A percentile compares a stretch with the other conserved stretches of the same genome.
Evolutionary conservation across 1,140 invertebrate species (phyloP).

Genomic region (Olivierus martensii): DNA sequence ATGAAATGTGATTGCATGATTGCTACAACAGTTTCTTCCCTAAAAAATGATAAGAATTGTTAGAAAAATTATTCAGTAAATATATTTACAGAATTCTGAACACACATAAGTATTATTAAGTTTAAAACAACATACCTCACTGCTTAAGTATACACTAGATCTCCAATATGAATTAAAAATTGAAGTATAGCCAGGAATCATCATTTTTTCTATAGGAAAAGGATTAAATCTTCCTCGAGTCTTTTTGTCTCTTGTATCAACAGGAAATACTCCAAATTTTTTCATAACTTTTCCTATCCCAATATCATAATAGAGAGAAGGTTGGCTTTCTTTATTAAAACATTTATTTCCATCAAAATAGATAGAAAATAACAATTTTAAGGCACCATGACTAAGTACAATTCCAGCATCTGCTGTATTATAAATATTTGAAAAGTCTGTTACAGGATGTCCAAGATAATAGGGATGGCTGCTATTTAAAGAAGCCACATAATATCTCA

Average conservation of each 20-base stretch:
- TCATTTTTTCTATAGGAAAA: conserved; percentile 19
- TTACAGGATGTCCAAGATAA: conserved; percentile 21
- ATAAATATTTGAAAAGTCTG: conserved; percentile 18
- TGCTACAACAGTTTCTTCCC: conserved; percentile 34
- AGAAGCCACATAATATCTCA: conserved; percentile 22
- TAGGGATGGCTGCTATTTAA: conserved; percentile 15
- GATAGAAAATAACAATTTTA: conserved; percentile 4
- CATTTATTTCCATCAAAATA: conserved; percentile 6
- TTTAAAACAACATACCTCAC: conserved; percentile 15
- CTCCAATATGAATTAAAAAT: conserved; percentile 21
- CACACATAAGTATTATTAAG: too few species aligned
- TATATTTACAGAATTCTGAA: too few species aligned
- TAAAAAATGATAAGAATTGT: conserved; percentile 20
- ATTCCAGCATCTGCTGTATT: conserved; percentile 21
- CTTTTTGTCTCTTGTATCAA: conserved; percentile 19
- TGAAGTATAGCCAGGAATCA: conserved; percentile 22
- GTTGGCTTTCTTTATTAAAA: background rate
- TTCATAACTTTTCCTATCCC: conserved; percentile 17
- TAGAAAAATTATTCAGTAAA: background rate
- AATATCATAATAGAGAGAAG: conserved; percentile 15
- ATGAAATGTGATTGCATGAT: conserved; percentile 34
- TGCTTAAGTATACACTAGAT: conserved; percentile 17
- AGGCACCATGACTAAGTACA: conserved; percentile 16
- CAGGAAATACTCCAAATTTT: conserved; percentile 11
- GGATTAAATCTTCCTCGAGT: conserved; percentile 19